Conservation (phyloP, 2,113 vertebrate genomes). For the Tursiops truncatus region DNA sequence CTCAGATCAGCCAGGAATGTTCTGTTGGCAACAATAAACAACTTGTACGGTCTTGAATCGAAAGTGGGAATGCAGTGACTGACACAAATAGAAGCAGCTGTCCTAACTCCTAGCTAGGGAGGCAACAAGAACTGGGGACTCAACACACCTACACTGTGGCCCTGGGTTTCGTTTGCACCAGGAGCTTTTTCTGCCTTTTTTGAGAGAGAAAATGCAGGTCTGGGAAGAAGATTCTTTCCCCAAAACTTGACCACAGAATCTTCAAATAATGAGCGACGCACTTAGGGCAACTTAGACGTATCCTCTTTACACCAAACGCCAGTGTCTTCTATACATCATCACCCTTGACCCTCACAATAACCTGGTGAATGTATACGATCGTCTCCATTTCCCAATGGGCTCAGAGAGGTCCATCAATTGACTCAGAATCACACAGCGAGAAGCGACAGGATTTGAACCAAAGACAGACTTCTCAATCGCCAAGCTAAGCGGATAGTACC, state of each 20-base stretch:
- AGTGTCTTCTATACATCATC: neutral
- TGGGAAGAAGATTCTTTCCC: neutral
- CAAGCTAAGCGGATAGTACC: neutral
- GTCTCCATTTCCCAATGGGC: neutral
- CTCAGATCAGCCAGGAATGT: neutral
- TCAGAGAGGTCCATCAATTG: neutral
- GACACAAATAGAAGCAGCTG: too few relatives aligned
- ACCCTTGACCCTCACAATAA: neutral
- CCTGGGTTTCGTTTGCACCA: neutral
- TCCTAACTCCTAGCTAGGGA: neutral
- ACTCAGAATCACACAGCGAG: neutral
- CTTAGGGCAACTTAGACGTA: neutral
- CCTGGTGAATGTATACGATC: rapidly evolving
- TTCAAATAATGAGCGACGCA: neutral
- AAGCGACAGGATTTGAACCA: neutral
- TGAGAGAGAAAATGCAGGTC: neutral
- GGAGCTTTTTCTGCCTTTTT: neutral
- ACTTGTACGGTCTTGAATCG: rapidly evolving
- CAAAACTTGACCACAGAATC: neutral
- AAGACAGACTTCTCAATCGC: neutral
- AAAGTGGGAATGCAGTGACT: neutral
- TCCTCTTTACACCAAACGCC: neutral
- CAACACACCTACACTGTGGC: neutral
- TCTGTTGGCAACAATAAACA: rapidly evolving
- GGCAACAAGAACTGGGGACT: neutral